Evolutionary conservation across 2,888 invertebrate species (phyloP).

Genomic region (Platycheirus rosarum): DNA sequence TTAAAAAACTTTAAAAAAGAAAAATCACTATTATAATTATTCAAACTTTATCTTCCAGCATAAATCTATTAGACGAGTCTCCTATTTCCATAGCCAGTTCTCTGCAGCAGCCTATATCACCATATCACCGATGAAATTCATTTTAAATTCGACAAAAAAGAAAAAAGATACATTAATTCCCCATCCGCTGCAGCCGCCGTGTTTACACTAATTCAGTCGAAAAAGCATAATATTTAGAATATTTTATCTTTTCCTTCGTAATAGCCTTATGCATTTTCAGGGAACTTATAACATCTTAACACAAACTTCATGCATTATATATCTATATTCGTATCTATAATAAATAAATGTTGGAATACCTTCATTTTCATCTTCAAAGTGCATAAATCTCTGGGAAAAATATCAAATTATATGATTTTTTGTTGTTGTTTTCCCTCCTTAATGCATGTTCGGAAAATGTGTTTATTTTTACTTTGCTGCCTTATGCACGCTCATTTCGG

Average conservation of each 20-base stretch:
- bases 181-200: constrained; percentile 51
- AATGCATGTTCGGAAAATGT: constrained; percentile 37
- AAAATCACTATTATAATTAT: constrained; percentile 5
- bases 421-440: constrained; percentile 36
- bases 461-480: constrained; percentile 71
- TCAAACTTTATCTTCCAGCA: constrained; percentile 52
- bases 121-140: constrained; percentile 36
- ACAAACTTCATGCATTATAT: constrained; percentile 50
- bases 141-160: constrained; percentile 55
- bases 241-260: constrained; percentile 31
- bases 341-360: constrained; percentile 68
- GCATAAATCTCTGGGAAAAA: constrained; percentile 63
- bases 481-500: constrained; percentile 49
- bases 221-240: constrained; percentile 62
- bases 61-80: constrained; percentile 54
- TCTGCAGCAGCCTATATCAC: constrained; percentile 7
- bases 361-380: constrained; percentile 42
- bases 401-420: constrained; percentile 67
- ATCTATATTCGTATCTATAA: constrained; percentile 66
- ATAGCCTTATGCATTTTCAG: constrained; percentile 22
- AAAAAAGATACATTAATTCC: constrained; percentile 63
- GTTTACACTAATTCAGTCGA: constrained; percentile 64
- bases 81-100: constrained; percentile 11
- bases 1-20: background rate
- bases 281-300: constrained; percentile 50